Evolutionary conservation across 2,888 invertebrate genomes (phyloP).

Genomic region (Tupiocoris notatus): DNA sequence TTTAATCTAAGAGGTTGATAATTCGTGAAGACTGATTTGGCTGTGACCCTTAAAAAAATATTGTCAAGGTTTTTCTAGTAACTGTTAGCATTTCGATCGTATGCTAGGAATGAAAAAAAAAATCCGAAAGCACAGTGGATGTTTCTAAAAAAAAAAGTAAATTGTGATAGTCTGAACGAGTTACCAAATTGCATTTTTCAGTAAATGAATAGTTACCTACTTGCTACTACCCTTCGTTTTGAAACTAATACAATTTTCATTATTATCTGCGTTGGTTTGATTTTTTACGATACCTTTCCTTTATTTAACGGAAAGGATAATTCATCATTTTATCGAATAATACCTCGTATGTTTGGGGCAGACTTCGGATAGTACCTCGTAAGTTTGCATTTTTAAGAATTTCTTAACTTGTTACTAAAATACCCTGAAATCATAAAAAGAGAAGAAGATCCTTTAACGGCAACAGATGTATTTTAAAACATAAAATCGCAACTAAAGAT

Average conservation of each 20-base stretch:
- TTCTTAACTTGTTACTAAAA: slow-evolving; percentile 5
- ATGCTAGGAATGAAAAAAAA: no score
- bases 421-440: slow-evolving; percentile 37
- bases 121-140: no score
- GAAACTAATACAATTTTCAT: no score
- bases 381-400: no score
- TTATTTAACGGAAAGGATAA: no score
- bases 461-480: slow-evolving; percentile 37
- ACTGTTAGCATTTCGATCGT: no score
- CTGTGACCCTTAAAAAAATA: no score
- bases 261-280: slow-evolving; percentile 5
- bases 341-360: slow-evolving; percentile 4
- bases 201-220: neutral
- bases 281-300: slow-evolving; percentile 4
- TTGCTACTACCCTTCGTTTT: slow-evolving; percentile 6
- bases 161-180: neutral
- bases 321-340: slow-evolving; percentile 13
- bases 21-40: no score
- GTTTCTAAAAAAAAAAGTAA: no score
- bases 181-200: slow-evolving; percentile 17
- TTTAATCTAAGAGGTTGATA: no score
- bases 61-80: no score
- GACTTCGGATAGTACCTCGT: slow-evolving; percentile 7
- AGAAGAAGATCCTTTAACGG: slow-evolving; percentile 15
- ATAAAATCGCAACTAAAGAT: slow-evolving; percentile 35